Base-by-base conservation (phyloP, 2,888 invertebrate genomes). In the Entomobrya proxima region DNA sequence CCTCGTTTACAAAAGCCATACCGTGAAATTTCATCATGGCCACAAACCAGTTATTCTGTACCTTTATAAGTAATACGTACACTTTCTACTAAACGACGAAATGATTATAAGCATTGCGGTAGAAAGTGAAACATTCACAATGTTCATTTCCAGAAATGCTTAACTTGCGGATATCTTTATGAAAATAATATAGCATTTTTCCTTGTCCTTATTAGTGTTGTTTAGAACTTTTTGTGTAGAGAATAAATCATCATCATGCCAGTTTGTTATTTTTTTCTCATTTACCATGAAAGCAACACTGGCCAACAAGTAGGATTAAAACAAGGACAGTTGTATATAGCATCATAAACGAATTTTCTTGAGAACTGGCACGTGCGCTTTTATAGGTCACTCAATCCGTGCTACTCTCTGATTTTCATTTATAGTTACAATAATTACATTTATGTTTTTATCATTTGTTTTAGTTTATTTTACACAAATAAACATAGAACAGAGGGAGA, bases 131-230 rank as follows among this genome's bases (percentile, higher is more conserved):
- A 1, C 27, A 58, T 15, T 4, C 15, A 30, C 30, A 9, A 24
- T 30, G 3, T n/a, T 58, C 58, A 58, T 58, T 58, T 5, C 15
- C 27, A 15, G 6, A 58, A 55, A 24, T 1, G 55, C 1, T 21
- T 15, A n/a, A n/a, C n/a, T 5, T 55, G 15, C 30, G 15, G 58
- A 2, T 58, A 2, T n/a, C 27, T 4, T 58, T 24, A 2, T 24
- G 30, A 15, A 58, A 58, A 58, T 15, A 30, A 24, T n/a, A n/a
- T 30, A 30, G 58, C 30, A 30, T 58, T 58, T 58, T n/a, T n/a
- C n/a, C 58, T 30, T 58, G 58, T 58, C 30, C 27, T 67, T 67
- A 18, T 37, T 67, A 67, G 67, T 67, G 37, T 37, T 67, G 40
- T 21, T 37, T 37, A 67, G 40, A 37, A 67, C 37, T 37, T 37